Conservation (phyloP, 2,888 invertebrate species). For the Miltochrista miniata region DNA sequence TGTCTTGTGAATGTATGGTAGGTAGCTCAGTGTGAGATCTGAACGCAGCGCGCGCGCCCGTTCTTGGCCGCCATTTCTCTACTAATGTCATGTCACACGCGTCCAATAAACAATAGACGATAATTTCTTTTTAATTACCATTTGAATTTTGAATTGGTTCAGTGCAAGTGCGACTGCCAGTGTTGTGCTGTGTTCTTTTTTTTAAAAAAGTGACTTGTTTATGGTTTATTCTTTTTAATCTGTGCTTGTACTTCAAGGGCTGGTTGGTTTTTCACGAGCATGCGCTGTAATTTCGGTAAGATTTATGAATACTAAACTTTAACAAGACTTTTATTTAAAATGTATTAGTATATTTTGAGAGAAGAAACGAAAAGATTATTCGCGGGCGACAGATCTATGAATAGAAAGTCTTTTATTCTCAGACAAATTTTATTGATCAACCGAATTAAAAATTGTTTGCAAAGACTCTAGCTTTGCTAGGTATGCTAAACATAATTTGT, state of each 20-base stretch:
- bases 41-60: constrained; percentile 73
- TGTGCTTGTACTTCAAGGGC: constrained; percentile 34
- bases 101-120: constrained; percentile 28
- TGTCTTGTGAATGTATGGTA: constrained; percentile 58
- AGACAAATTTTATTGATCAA: constrained; percentile 34
- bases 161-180: constrained; percentile 36
- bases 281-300: constrained; percentile 42
- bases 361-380: constrained; percentile 26
- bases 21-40: constrained; percentile 74
- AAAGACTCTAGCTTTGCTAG: constrained; percentile 11
- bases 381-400: constrained; percentile 40
- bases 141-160: constrained; percentile 42
- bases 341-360: background rate
- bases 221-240: constrained; percentile 25
- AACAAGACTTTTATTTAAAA: too few species aligned
- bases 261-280: constrained; percentile 20
- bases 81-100: constrained; percentile 38
- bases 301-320: constrained; percentile 2
- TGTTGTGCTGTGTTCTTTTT: constrained; percentile 45
- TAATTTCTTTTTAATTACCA: constrained; percentile 14
- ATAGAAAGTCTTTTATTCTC: constrained; percentile 39
- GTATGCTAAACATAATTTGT: constrained; percentile 12
- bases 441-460: constrained; percentile 37
- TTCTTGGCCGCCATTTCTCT: constrained; percentile 55
- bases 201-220: constrained; percentile 40